Evolutionary conservation across 2,888 invertebrate genomes (phyloP).

Genomic region (Tipula helvola): DNA sequence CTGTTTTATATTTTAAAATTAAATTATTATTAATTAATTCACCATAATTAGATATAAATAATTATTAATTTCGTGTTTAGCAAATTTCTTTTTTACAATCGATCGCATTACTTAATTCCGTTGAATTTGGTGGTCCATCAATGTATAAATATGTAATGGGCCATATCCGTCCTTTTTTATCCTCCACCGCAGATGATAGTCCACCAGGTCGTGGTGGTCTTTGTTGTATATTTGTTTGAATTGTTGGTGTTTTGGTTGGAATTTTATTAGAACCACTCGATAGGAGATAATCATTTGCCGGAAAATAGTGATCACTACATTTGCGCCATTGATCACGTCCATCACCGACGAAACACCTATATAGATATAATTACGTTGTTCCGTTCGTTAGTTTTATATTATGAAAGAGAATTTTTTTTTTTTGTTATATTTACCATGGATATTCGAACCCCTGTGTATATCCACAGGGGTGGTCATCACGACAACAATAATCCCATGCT

Average conservation of each 20-base stretch:
- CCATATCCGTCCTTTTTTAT: slow-evolving; percentile 46
- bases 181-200: slow-evolving; percentile 31
- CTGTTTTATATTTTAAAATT: background rate
- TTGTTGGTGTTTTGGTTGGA: slow-evolving; percentile 14
- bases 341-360: slow-evolving; percentile 74
- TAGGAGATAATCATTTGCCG: slow-evolving; percentile 14
- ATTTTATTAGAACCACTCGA: slow-evolving; percentile 25
- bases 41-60: background rate
- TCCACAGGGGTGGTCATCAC: slow-evolving; percentile 70
- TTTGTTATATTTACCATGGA: slow-evolving; percentile 50
- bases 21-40: background rate
- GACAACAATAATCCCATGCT: slow-evolving; percentile 78
- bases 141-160: slow-evolving; percentile 72
- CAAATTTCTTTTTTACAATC: slow-evolving; percentile 36
- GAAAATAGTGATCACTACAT: slow-evolving; percentile 66
- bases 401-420: background rate
- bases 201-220: slow-evolving; percentile 28
- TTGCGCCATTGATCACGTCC: slow-evolving; percentile 72
- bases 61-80: slow-evolving; percentile 18
- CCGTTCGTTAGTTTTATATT: too few relatives aligned
- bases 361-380: background rate
- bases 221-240: slow-evolving; percentile 25
- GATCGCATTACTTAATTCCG: slow-evolving; percentile 38
- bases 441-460: slow-evolving; percentile 70
- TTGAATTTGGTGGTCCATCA: slow-evolving; percentile 64